Evolutionary conservation across 2,888 invertebrate species (phyloP).

Genomic region (Xylota segnis): DNA sequence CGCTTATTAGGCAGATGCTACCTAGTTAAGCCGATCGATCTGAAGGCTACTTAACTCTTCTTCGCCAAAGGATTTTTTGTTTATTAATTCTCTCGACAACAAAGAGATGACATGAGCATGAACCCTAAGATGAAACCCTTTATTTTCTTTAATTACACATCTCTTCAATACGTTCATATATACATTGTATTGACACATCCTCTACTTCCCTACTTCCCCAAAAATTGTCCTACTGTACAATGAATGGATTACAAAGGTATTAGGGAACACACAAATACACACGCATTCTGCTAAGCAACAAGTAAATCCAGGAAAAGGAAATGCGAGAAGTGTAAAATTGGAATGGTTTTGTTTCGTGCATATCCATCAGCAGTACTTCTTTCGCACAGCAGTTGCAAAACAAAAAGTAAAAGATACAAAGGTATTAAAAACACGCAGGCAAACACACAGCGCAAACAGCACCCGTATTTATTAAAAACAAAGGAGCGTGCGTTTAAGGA

Average conservation of each 20-base stretch:
- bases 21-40: no score
- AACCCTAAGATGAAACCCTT: background rate
- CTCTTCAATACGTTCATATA: background rate
- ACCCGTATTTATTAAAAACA: slow-evolving; percentile 64
- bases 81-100: background rate
- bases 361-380: slow-evolving; percentile 21
- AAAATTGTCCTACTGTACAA: background rate
- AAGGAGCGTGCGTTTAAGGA: slow-evolving; percentile 63
- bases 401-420: slow-evolving; percentile 44
- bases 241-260: background rate
- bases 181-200: background rate
- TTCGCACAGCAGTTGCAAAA: slow-evolving; percentile 55
- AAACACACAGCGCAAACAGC: slow-evolving; percentile 22
- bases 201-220: background rate
- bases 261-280: background rate
- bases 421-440: slow-evolving; percentile 41
- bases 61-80: background rate
- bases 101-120: background rate
- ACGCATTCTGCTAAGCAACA: slow-evolving; percentile 24
- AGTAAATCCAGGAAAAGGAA: slow-evolving; percentile 37
- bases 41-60: no score
- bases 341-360: slow-evolving; percentile 32
- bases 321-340: background rate
- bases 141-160: background rate
- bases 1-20: no score